Evolutionary conservation across 2,113 vertebrate genomes (phyloP).

Genomic region (Pseudopodoces humilis): DNA sequence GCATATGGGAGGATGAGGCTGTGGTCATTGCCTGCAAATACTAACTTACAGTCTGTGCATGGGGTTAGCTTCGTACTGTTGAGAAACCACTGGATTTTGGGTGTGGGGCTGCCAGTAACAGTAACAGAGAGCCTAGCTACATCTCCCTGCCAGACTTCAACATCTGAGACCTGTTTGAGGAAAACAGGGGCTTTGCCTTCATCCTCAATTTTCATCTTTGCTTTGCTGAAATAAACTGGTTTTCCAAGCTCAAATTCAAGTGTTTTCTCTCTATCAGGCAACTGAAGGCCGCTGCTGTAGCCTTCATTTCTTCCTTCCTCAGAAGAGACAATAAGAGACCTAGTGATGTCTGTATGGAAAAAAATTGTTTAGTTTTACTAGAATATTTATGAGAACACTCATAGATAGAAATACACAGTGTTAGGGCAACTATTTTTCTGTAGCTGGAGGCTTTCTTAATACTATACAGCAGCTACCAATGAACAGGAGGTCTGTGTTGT

Average conservation of each 20-base stretch:
- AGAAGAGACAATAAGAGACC: conserved; percentile 81
- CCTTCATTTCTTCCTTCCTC: conserved; percentile 83
- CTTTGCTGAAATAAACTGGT: conserved; percentile 79
- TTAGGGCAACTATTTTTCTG: not conserved
- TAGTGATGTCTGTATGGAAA: conserved; percentile 87
- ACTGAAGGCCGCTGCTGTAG: conserved; percentile 81
- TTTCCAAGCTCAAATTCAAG: conserved; percentile 91
- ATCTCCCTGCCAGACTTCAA: conserved; percentile 78
- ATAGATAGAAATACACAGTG: not conserved
- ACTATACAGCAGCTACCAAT: not conserved
- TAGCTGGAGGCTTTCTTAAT: not conserved
- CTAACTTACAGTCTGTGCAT: conserved; percentile 77
- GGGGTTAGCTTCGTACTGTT: conserved; percentile 75
- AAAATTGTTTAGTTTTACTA: conserved; percentile 74
- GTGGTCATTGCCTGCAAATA: conserved; percentile 82
- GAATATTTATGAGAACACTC: conserved; percentile 8
- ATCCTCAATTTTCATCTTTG: conserved; percentile 79
- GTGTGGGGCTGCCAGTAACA: conserved; percentile 81
- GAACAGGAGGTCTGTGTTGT: not conserved
- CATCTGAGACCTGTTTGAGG: conserved; percentile 75
- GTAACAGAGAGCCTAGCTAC: conserved; percentile 82
- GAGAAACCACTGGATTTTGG: conserved; percentile 88
- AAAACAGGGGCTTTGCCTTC: conserved; percentile 77
- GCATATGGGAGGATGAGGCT: conserved; percentile 82
- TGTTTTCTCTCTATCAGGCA: conserved; percentile 84